Base-by-base conservation (phyloP, 2,113 vertebrate species). In the Gallinago media region DNA sequence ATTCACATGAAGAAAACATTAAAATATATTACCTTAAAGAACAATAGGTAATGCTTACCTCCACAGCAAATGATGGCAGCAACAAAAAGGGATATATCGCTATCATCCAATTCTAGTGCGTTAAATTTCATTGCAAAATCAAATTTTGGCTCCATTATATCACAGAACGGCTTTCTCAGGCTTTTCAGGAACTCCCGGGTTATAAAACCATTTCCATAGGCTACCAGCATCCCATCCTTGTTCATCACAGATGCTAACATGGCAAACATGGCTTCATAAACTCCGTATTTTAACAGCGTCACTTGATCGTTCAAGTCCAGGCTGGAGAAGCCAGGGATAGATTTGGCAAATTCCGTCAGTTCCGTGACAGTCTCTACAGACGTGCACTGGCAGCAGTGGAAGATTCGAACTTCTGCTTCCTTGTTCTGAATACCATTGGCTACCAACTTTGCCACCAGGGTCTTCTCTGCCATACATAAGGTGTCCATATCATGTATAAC, bases 401-500 rank as follows among this genome's bases (percentile, higher is more conserved):
- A 99, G 92, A 99, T 99, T 14, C 99, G 98, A 34, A 99, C 99
- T 62, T 99, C 99, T 0, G 98, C 99, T 86, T 99, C 99, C 92
- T 99, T 98, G 97, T 99, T 99, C 96, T 99, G 99, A 65, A 99
- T 98, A 42, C 98, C 97, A 1, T 99, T 98, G 91, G 98, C 98
- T 26, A 99, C 99, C 97, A 99, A 90, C 94, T 99, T 99, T 58
- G 99, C 99, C 95, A 99, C 98, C 68, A 99, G 97, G 0, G 99
- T 99, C 98, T 99, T 99, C 98, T 99, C 99, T 1, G 99, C 99
- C 98, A 99, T 98, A 49, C 99, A 99, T 75, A 99, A 92, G 1
- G 99, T 99, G 56, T 99, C 99, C 99, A 99, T 99, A 95, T 99
- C 99, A 2, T 99, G 99, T 85, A 99, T 99, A 93, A 99, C 99